Conservation (phyloP, 2,113 vertebrate genomes). For the Dascyllus trimaculatus region DNA sequence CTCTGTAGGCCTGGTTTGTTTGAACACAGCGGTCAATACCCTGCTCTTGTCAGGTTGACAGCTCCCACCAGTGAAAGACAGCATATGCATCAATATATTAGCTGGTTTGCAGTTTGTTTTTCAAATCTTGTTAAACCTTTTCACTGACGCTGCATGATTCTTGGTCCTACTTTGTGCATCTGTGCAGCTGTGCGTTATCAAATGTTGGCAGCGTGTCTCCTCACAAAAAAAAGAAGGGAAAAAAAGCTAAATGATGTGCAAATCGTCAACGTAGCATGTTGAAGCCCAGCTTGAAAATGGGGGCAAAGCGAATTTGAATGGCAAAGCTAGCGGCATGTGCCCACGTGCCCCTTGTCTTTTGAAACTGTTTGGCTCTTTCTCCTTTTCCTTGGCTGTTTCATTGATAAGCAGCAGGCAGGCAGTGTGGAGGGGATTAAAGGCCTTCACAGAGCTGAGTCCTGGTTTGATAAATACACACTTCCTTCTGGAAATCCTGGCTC, state of each 20-base stretch:
- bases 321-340: slow-evolving; percentile 47
- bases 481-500: slow-evolving; percentile 74
- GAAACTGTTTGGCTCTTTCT: slow-evolving; percentile 71
- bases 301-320: slow-evolving; percentile 56
- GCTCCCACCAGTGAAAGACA: slow-evolving; percentile 45
- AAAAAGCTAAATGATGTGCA: slow-evolving; percentile 58
- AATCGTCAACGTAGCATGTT: slow-evolving; percentile 51
- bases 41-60: slow-evolving; percentile 36
- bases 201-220: slow-evolving; percentile 52
- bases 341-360: slow-evolving; percentile 60
- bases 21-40: slow-evolving; percentile 20
- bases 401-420: slow-evolving; percentile 76
- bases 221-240: background rate
- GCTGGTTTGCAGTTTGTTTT: slow-evolving; percentile 47
- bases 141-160: slow-evolving; percentile 3
- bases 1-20: slow-evolving; percentile 8
- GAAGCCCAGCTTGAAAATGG: slow-evolving; percentile 56
- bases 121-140: slow-evolving; percentile 35
- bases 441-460: slow-evolving; percentile 53
- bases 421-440: slow-evolving; percentile 75
- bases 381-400: slow-evolving; percentile 67
- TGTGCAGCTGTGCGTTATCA: slow-evolving; percentile 75
- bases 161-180: slow-evolving; percentile 8
- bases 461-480: slow-evolving; percentile 69
- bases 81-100: slow-evolving; percentile 39